Evolutionary conservation across 2,888 invertebrate genomes (phyloP).

Genomic region (Melanophora roralis): DNA sequence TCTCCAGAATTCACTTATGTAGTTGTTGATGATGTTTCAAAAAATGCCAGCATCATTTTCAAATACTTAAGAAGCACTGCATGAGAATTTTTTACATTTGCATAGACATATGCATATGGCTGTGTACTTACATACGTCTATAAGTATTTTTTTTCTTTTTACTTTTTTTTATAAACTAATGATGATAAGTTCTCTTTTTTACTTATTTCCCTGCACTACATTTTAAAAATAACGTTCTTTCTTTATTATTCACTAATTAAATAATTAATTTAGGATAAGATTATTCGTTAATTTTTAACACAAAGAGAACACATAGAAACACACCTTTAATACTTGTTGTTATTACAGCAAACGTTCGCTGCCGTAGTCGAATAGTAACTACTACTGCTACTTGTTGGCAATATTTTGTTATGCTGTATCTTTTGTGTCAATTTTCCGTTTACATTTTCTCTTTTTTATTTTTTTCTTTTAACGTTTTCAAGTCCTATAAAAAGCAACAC

Average conservation of each 20-base stretch:
- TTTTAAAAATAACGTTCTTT: background rate
- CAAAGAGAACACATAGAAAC: background rate
- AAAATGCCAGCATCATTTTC: background rate
- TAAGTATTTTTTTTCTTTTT: background rate
- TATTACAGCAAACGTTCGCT: slow-evolving; percentile 57
- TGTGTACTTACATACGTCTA: too few species aligned
- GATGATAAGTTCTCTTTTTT: background rate
- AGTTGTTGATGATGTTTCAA: too few species aligned
- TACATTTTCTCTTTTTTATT: background rate
- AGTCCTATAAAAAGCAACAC: slow-evolving; percentile 2
- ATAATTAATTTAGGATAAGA: slow-evolving; percentile 6
- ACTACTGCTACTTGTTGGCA: slow-evolving; percentile 64
- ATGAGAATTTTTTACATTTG: too few species aligned
- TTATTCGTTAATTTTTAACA: background rate
- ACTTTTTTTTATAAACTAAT: slow-evolving; percentile 2
- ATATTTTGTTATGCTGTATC: slow-evolving; percentile 55
- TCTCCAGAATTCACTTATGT: too few species aligned
- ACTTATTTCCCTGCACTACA: slow-evolving; percentile 1
- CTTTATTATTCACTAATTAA: too few species aligned
- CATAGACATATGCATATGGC: background rate
- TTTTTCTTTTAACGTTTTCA: background rate
- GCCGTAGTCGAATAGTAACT: slow-evolving; percentile 57
- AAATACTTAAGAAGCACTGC: background rate
- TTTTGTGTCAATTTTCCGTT: background rate
- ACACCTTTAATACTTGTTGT: slow-evolving; percentile 33